Evolutionary conservation across 2,113 vertebrate genomes (phyloP).

Genomic region (Ranitomeya imitator): DNA sequence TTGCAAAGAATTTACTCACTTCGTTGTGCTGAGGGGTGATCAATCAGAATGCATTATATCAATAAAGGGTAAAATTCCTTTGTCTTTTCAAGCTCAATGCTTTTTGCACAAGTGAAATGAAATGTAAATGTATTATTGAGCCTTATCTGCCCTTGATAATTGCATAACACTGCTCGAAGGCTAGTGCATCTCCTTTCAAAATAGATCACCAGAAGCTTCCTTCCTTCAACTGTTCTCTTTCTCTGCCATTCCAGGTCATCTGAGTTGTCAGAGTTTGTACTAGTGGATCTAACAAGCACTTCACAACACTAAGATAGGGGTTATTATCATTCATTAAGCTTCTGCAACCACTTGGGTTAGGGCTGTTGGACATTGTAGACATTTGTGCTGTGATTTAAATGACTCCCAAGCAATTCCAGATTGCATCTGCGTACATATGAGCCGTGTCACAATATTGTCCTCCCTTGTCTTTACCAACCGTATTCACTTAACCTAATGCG

Average conservation of each 20-base stretch:
- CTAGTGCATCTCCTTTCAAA: background rate
- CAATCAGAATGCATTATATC: background rate
- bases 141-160: conserved; percentile 48
- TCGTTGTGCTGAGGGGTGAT: background rate
- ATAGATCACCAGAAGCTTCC: conserved; percentile 28
- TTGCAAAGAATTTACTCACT: no score
- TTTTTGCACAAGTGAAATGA: background rate
- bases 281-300: background rate
- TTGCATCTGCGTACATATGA: conserved; percentile 20
- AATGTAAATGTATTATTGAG: conserved; percentile 32
- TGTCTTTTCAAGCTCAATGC: background rate
- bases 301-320: background rate
- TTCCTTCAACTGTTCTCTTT: background rate
- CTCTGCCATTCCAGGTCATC: conserved; percentile 15
- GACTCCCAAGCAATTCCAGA: conserved; percentile 5
- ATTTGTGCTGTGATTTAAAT: conserved; percentile 22
- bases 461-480: conserved; percentile 47
- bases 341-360: background rate
- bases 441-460: conserved; percentile 32
- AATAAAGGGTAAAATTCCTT: background rate
- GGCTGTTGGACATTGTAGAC: conserved; percentile 8
- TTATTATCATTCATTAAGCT: conserved; percentile 25
- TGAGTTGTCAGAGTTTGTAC: conserved; percentile 25
- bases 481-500: conserved; percentile 55
- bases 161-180: conserved; percentile 32